Base-by-base conservation (phyloP, 2,113 vertebrate species). In the Donacobius atricapilla region DNA sequence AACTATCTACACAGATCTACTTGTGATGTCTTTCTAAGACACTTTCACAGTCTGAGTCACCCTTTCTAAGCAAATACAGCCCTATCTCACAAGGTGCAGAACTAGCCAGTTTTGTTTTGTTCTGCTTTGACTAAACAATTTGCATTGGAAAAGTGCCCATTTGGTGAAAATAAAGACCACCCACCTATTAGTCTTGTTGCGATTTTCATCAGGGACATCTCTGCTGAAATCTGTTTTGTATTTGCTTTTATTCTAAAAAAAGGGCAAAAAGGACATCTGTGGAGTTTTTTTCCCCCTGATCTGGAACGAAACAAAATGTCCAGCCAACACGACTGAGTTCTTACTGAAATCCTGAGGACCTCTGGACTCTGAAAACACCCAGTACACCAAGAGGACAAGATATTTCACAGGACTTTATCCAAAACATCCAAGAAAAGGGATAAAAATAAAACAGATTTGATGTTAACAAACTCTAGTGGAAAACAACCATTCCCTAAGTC, bases 231-330 rank as follows among this genome's bases (percentile, higher is more conserved):
- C 37, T 93, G 51, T 9, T 81, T 91, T 84, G 7, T 65, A 27
- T 76, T 85, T 85, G 42, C 11, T 63, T 84, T 42, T 44, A 14
- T 24, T 75, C 25, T 58, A 35, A 80, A 66, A 73, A 57, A 65
- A 48, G 23, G 25, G 12, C 6, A 3, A 16, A 44, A 53, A 80
- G 47, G 10, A 48, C 13, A 72, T 18, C 33, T 76, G 71, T 24
- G 20, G 3, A 12, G 0, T 15, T 54, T 40, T 63, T 39, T n/a
- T 22, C 5, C 0, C n/a, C 10, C 17, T 39, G n/a, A 83, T 86
- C 39, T 94, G 94, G 80, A 89, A 95, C 66, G 86, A 94, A 92
- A 96, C 72, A 91, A 75, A 93, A 96, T 94, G 96, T 95, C 42
- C 93, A 94, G 89, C 89, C 95, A 95, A 87, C 47, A 54, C 51